Percentiles rank a stretch among this genome's conserved stretches.
Conservation (phyloP, 2,888 invertebrate genomes). For the Heteromyza rotundicornis region DNA sequence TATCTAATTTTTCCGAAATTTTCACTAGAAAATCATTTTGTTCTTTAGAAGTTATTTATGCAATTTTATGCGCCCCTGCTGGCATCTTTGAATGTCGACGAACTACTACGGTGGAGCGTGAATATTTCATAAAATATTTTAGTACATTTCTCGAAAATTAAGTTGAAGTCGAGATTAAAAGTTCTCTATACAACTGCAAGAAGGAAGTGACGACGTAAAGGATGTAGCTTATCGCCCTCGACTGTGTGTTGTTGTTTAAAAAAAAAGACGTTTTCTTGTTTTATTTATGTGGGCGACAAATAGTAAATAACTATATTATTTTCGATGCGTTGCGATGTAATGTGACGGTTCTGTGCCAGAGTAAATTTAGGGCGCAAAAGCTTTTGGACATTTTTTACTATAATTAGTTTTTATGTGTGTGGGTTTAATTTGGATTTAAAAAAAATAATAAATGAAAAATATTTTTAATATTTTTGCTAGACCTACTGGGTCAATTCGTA, state of each 20-base stretch:
- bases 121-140: background rate
- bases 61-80: too few species aligned
- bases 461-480: too few species aligned
- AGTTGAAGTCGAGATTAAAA: background rate
- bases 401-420: too few species aligned
- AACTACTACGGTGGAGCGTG: background rate
- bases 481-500: too few species aligned
- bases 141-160: too few species aligned
- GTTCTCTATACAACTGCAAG: background rate
- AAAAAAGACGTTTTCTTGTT: background rate
- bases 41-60: background rate
- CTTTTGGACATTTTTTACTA: too few species aligned
- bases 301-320: background rate
- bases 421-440: too few species aligned
- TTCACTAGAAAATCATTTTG: too few species aligned
- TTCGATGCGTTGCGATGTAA: too few species aligned
- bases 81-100: background rate
- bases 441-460: too few species aligned
- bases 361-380: too few species aligned
- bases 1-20: background rate
- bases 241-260: conserved; percentile 4
- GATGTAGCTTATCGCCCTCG: conserved; percentile 39
- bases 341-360: too few species aligned
- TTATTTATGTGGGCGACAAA: background rate
- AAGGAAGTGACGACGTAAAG: conserved; percentile 41